Evolutionary conservation across 2,888 invertebrate species (phyloP), one percentile per base, ranked within the genome.

Genomic region (Morpho helenor): DNA sequence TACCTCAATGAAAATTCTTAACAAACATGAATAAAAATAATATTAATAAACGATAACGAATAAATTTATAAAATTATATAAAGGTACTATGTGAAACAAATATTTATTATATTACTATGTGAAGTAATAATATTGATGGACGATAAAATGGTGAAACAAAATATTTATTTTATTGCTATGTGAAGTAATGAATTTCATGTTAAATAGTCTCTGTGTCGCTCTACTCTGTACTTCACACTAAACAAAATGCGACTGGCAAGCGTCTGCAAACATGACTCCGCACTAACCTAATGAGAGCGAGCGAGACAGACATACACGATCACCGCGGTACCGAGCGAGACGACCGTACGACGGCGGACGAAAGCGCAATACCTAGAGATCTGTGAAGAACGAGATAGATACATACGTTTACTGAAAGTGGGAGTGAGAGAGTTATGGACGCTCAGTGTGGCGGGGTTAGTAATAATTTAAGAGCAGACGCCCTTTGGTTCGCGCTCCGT

Each of bases 271-370:
- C 87, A 87, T 74, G 77, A 74, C 82, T 74, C 79, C 71, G 72
- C 77, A 81, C 87, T 89, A 90, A 90, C 88, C 88, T 89, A 89
- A 90, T 90, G 87, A 89, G 86, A 82, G 82, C 68, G 76, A 88
- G 69, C 64, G 83, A 75, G 83, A 87, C 71, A 64, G 63, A 64
- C 56, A 64, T 70, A 84, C 63, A 66, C 62, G 10, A 4, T 0
- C 0, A n/a, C 42, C 40, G 0, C 59, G 64, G 6, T 54, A 8
- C 56, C 54, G 72, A 86, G 49, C 55, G 80, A 71, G 83, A 80
- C 74, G 59, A 83, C 77, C 64, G 58, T 81, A 82, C 78, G 76
- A 31, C 74, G 87, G 87, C 88, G 80, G 85, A 61, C 84, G 84
- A 88, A 90, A 87, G 89, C 87, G 88, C 89, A 89, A 85, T 80